Evolutionary conservation across 2,797 vertebrate species (phyloP).

Genomic region (Lacerta viridis): DNA sequence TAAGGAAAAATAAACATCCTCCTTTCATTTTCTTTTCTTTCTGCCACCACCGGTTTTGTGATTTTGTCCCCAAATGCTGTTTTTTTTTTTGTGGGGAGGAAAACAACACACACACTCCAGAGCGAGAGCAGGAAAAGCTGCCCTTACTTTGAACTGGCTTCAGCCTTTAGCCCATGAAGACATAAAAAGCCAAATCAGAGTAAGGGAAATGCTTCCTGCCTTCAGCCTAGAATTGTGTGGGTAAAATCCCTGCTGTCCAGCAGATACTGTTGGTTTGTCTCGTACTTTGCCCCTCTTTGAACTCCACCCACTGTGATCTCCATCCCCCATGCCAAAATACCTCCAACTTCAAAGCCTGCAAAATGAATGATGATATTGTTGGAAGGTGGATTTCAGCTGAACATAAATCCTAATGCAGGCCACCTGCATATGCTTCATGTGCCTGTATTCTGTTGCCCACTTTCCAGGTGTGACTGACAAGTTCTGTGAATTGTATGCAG

Average conservation of each 20-base stretch:
- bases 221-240: background rate
- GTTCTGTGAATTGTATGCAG: background rate
- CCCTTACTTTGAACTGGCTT: background rate
- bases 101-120: no score
- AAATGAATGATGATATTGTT: background rate
- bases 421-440: background rate
- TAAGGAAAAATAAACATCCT: no score
- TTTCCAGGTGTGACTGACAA: background rate
- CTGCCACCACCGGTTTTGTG: no score
- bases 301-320: no score
- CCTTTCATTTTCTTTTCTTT: no score
- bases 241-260: background rate
- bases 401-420: background rate
- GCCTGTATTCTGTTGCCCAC: background rate
- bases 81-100: no score
- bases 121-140: no score
- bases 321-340: background rate
- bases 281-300: background rate
- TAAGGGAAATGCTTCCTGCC: background rate
- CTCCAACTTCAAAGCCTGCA: background rate
- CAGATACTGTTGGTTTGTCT: background rate
- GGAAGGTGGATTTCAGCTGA: background rate
- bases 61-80: no score
- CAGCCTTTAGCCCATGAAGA: background rate
- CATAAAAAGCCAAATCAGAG: background rate